Conservation (phyloP, 2,888 invertebrate genomes). For the Magallana nippona region DNA sequence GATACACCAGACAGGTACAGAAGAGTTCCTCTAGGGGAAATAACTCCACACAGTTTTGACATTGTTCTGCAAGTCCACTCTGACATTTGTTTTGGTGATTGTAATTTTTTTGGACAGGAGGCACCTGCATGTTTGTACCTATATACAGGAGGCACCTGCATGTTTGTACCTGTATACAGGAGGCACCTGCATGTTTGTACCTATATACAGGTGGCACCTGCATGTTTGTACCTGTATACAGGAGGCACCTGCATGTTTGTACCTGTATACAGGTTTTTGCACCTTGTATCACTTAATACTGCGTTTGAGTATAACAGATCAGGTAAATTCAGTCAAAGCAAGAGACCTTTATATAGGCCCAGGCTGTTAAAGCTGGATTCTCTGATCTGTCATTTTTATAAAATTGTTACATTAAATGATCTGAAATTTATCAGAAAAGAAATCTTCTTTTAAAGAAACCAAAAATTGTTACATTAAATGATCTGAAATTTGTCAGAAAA, state of each 20-base stretch:
- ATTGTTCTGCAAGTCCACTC: neutral
- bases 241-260: neutral
- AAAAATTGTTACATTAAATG: too few relatives aligned
- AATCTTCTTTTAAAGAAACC: too few relatives aligned
- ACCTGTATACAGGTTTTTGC: neutral
- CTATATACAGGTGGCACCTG: neutral
- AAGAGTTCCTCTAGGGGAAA: neutral
- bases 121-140: neutral
- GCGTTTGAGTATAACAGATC: too few relatives aligned
- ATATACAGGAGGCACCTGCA: too few relatives aligned
- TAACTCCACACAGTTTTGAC: neutral
- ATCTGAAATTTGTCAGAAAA: too few relatives aligned
- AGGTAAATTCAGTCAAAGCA: too few relatives aligned
- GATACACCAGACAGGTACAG: neutral
- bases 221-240: too few relatives aligned
- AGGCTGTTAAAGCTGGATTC: too few relatives aligned
- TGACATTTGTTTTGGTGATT: neutral
- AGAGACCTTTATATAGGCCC: too few relatives aligned
- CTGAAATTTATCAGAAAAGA: too few relatives aligned
- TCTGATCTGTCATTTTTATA: too few relatives aligned
- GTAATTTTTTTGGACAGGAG: neutral
- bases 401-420: too few relatives aligned
- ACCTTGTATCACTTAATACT: neutral
- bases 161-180: neutral
- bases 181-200: neutral